These are phyloP conservation scores for Equus przewalskii DNA, from an alignment of 2,113 vertebrate genomes.

Conservation along the genomic window DNA sequence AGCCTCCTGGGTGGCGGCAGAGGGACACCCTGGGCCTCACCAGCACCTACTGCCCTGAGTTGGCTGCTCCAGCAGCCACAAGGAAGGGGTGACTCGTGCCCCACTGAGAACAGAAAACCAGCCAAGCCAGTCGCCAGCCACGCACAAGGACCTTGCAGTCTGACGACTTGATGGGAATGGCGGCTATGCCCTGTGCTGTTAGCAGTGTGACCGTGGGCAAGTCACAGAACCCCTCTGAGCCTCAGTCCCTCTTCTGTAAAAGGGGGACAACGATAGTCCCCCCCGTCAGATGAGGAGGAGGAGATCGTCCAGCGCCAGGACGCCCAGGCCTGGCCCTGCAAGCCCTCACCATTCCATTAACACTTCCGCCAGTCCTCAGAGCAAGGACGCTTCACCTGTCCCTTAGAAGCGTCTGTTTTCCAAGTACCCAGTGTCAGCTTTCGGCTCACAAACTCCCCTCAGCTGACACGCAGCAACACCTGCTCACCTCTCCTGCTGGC, in stretches of 20 bases:
- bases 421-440: neutral
- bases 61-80: neutral
- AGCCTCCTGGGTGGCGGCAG: neutral
- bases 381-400: neutral
- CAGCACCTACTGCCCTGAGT: neutral
- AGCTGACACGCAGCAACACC: neutral
- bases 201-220: neutral
- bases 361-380: neutral
- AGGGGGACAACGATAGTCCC: neutral
- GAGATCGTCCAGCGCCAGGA: too few relatives aligned
- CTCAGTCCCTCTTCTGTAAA: neutral
- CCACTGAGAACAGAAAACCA: neutral
- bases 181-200: too few relatives aligned
- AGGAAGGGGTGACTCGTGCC: neutral
- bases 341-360: neutral
- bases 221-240: neutral
- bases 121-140: neutral
- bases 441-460: neutral
- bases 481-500: neutral
- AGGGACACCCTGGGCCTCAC: neutral
- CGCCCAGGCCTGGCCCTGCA: neutral
- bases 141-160: rapidly evolving
- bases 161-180: neutral
- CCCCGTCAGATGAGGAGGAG: rapidly evolving
- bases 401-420: neutral